Conservation (phyloP, 2,888 invertebrate species). For the Liposcelis brunnea region DNA sequence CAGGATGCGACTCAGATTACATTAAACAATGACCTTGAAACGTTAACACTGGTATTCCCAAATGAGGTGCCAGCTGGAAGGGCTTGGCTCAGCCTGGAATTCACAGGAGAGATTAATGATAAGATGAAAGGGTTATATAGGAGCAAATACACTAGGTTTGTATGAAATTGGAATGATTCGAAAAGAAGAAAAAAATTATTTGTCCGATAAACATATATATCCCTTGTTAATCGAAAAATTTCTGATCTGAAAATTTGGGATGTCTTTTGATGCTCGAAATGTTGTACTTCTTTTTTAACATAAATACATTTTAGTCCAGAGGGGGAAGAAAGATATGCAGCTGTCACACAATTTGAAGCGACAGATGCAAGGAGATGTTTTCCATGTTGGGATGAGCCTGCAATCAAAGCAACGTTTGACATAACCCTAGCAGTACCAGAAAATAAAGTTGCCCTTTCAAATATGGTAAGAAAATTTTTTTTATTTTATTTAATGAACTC, state of each 20-base stretch:
- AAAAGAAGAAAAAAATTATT: too few relatives aligned
- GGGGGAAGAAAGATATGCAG: conserved; percentile 66
- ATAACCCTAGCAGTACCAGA: conserved; percentile 67
- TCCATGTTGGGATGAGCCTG: conserved; percentile 97
- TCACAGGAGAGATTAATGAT: conserved; percentile 75
- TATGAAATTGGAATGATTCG: too few relatives aligned
- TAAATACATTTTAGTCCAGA: conserved; percentile 22
- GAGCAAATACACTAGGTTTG: conserved; percentile 53
- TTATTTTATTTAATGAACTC: neutral
- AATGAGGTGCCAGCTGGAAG: conserved; percentile 38
- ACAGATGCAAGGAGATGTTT: conserved; percentile 86
- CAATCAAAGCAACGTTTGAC: conserved; percentile 87
- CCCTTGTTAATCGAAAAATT: too few relatives aligned
- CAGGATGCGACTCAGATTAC: conserved; percentile 24
- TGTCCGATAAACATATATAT: too few relatives aligned
- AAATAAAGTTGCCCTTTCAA: conserved; percentile 74
- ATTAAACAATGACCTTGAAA: conserved; percentile 42
- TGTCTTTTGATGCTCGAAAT: too few relatives aligned
- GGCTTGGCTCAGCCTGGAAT: conserved; percentile 44
- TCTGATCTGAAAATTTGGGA: too few relatives aligned
- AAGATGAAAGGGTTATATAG: conserved; percentile 93
- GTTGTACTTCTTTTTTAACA: too few relatives aligned
- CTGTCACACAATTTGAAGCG: conserved; percentile 83
- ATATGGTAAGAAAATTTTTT: conserved; percentile 47
- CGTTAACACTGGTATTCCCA: conserved; percentile 45